These are phyloP conservation scores for Glossophaga mutica DNA, from an alignment of 2,797 vertebrate genomes.

Conservation along the genomic window DNA sequence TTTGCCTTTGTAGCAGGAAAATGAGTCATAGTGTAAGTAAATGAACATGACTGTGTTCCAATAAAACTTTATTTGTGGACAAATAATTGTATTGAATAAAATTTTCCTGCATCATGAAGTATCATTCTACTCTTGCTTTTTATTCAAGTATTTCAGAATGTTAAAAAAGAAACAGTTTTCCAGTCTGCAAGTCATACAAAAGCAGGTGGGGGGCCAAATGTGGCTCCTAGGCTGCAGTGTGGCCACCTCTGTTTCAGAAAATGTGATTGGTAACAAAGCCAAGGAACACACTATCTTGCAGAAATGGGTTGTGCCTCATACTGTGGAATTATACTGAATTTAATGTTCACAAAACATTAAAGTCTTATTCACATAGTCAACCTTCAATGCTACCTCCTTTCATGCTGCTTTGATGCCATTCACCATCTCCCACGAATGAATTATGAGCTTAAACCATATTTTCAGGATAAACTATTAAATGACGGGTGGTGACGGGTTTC, in stretches of 20 bases:
- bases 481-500: neutral
- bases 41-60: rapidly evolving
- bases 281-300: neutral
- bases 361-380: neutral
- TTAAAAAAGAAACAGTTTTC: neutral
- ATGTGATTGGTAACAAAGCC: neutral
- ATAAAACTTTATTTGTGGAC: neutral
- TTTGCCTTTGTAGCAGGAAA: neutral
- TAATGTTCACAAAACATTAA: conserved; percentile 6
- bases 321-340: neutral
- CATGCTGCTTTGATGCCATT: neutral
- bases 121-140: neutral
- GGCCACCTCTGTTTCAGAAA: neutral
- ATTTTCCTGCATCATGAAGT: neutral
- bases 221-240: neutral
- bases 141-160: neutral
- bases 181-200: neutral
- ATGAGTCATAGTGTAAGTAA: neutral
- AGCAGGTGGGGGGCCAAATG: neutral
- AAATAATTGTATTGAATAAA: neutral
- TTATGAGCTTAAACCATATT: conserved; percentile 32
- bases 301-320: neutral
- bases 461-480: conserved; percentile 19
- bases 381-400: neutral
- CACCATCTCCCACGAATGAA: neutral